Conservation (phyloP, 53 echinoderm and acorn worm genomes). For the Henricia sp. region DNA sequence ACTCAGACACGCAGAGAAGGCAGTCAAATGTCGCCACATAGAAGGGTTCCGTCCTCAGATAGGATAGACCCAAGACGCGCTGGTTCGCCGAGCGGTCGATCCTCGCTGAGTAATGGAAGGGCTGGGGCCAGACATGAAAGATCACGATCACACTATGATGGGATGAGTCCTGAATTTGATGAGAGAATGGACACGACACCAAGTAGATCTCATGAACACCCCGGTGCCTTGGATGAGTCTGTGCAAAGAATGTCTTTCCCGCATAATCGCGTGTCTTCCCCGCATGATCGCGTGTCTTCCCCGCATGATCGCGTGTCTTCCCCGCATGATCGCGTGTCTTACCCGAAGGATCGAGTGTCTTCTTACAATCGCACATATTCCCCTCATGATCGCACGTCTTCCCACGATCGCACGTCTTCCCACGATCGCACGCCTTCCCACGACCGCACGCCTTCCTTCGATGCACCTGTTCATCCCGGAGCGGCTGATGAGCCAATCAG, state of each 20-base stretch:
- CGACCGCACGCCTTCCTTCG: neutral
- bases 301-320: constrained; percentile 15
- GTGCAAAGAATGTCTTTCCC: constrained; percentile 11
- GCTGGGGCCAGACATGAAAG: constrained; percentile 22
- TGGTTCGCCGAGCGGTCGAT: neutral
- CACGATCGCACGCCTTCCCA: neutral
- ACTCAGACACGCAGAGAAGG: constrained; percentile 46
- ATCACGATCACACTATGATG: neutral
- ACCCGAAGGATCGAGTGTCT: constrained; percentile 11
- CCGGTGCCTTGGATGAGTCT: constrained; percentile 14
- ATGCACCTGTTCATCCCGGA: constrained; percentile 19
- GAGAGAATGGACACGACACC: constrained; percentile 49
- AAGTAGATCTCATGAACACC: constrained; percentile 27
- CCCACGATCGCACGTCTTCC: constrained; percentile 11
- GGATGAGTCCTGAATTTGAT: constrained; percentile 2
- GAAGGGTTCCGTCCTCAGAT: neutral
- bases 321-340: constrained; percentile 21
- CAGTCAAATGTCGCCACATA: neutral
- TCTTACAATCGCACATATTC: neutral
- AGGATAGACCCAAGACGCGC: constrained; percentile 11
- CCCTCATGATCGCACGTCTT: neutral
- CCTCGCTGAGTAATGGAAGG: constrained; percentile 24
- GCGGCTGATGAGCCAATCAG: constrained; percentile 42
- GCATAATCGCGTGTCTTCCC: constrained; percentile 32
- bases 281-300: constrained; percentile 9